Percentiles rank a stretch among this genome's conserved stretches.
These are phyloP conservation scores for Clarias platycephalus DNA, from an alignment of 2,797 vertebrate species.

Conservation along the genomic window DNA sequence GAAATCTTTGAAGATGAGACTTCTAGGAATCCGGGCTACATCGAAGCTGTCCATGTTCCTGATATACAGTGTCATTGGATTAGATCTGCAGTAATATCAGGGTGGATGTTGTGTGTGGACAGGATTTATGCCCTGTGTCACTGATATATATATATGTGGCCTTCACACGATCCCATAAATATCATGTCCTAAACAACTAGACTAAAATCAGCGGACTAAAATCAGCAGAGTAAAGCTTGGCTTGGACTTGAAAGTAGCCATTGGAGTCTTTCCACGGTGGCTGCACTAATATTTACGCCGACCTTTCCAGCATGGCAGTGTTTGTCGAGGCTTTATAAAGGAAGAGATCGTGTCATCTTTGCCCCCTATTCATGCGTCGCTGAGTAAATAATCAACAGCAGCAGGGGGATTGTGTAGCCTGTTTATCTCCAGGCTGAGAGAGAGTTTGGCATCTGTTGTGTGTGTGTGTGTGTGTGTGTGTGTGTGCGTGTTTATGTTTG, in stretches of 20 bases:
- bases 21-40: neutral
- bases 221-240: conserved; percentile 47
- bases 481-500: conserved; percentile 33
- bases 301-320: conserved; percentile 58
- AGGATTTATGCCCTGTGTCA: conserved; percentile 6
- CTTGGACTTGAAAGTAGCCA: conserved; percentile 46
- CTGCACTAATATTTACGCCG: conserved; percentile 65
- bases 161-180: conserved; percentile 35
- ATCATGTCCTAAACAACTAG: conserved; percentile 33
- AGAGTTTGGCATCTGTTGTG: conserved; percentile 38
- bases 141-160: conserved; percentile 24
- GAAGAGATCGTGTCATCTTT: conserved; percentile 55
- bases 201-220: conserved; percentile 25
- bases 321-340: conserved; percentile 57
- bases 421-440: conserved; percentile 48
- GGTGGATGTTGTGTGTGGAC: conserved; percentile 21
- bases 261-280: conserved; percentile 51
- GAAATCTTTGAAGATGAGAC: neutral
- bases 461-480: conserved; percentile 48
- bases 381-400: conserved; percentile 59
- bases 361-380: conserved; percentile 58
- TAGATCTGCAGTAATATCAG: conserved; percentile 29
- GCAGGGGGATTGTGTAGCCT: conserved; percentile 54
- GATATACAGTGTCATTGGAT: conserved; percentile 29
- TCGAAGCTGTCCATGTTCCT: neutral